A percentile compares a stretch with the other conserved stretches of the same genome.
Conservation (phyloP, 2,888 invertebrate species). For the Unio delphinus region DNA sequence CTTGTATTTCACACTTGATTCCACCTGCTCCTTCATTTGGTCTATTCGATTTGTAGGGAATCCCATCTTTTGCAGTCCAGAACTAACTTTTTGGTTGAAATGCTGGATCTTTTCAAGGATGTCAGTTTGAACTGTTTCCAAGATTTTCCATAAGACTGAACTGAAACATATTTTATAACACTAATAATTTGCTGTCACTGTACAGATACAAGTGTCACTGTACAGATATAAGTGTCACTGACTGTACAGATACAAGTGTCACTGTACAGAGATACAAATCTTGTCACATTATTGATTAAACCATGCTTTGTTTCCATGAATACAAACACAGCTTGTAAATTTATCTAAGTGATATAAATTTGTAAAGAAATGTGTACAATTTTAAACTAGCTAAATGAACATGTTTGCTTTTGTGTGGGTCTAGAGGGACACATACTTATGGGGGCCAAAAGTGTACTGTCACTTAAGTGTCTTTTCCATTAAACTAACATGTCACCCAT, state of each 20-base stretch:
- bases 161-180: slow-evolving; percentile 18
- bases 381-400: too few relatives aligned
- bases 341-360: too few relatives aligned
- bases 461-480: too few relatives aligned
- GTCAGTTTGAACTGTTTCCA: slow-evolving; percentile 27
- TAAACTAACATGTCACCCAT: too few relatives aligned
- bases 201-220: too few relatives aligned
- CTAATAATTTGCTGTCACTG: neutral
- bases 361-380: too few relatives aligned
- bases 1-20: slow-evolving; percentile 32
- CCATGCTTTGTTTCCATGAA: too few relatives aligned
- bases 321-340: too few relatives aligned
- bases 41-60: slow-evolving; percentile 17
- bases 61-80: slow-evolving; percentile 19
- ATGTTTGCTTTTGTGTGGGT: too few relatives aligned
- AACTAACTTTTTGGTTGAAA: slow-evolving; percentile 20
- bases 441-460: too few relatives aligned
- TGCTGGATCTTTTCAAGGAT: slow-evolving; percentile 20
- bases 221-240: too few relatives aligned
- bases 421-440: too few relatives aligned
- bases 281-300: neutral
- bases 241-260: neutral
- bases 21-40: slow-evolving; percentile 23
- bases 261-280: neutral
- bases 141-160: slow-evolving; percentile 32